Evolutionary conservation across 2,797 vertebrate genomes (phyloP), one percentile per base, ranked within the genome.

Genomic region (Capromys pilorides): DNA sequence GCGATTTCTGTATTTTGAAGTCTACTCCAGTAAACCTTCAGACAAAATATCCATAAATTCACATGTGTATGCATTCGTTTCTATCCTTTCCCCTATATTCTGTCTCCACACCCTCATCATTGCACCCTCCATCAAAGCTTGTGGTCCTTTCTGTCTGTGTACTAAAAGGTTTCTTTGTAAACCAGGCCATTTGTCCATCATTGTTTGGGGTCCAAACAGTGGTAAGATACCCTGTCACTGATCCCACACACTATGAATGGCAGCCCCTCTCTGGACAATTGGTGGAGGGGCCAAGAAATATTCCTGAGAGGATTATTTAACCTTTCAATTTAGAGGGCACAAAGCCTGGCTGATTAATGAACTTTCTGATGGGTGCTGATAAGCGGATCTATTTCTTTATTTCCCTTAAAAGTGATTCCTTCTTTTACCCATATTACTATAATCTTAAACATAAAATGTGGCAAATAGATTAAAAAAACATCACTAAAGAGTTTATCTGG

Each of bases 281-380:
- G 98, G 97, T 66, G 96, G 98, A 97, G 97, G 98, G 98, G 97
- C 98, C 96, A 96, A 98, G 98, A 98, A 99, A 98, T 98, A 98
- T 98, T 98, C 98, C 98, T 98, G 98, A 98, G 98, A 98, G 98
- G 98, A 99, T 98, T 98, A 99, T 98, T 99, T 99, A 98, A 99
- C 98, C 98, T 99, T 99, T 99, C 98, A 99, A 98, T 99, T 99
- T 99, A 98, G 98, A 98, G 98, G 98, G 98, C 98, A 99, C 98
- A 98, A 99, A 99, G 98, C 98, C 98, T 97, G 90, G 98, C 98
- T 98, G 98, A 98, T 99, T 99, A 99, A 99, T 99, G 98, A 99
- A 99, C 98, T 99, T 99, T 99, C 98, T 98, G 98, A 99, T 99
- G 98, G 98, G 97, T 24, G 97, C 98, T 57, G 98, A 99, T 99